Base-by-base conservation (phyloP, 2,797 vertebrate species). In the Monodelphis domestica region DNA sequence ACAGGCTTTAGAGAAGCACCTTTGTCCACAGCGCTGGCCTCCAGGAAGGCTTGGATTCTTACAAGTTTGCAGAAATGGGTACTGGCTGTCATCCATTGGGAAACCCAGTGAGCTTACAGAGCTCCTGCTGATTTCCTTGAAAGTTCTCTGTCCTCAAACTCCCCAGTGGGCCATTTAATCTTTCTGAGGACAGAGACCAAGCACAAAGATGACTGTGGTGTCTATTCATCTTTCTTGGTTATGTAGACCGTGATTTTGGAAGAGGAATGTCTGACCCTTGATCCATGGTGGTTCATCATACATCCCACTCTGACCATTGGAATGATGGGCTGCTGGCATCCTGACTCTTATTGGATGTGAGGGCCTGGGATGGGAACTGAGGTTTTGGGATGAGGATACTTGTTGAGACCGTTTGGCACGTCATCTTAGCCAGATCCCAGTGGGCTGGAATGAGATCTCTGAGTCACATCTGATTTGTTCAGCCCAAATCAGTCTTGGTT, bases 1-100 rank as follows among this genome's bases (percentile, higher is more conserved):
- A 95, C 57, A 94, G 93, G 96, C 93, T 96, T 91, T 95, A 92
- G 95, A 95, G 94, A 88, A 96, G 57, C 95, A 97, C 91, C 95
- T 96, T 97, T 97, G 97, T 97, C 96, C 89, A 93, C 91, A 94
- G 94, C 51, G 30, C 93, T 88, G 93, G 96, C 94, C 95, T 96
- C 94, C 95, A 96, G 93, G 93, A 95, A 97, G 92, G 89, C 96
- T 93, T 94, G 93, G 94, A 93, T 29, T 15, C 50, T 84, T 89
- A 24, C 21, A 53, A 55, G 91, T 89, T 91, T 63, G 92, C 54
- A 89, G 96, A 95, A 94, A 92, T 94, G 93, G 90, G 89, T 93
- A n/a, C 96, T 97, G 97, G 95, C 97, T 90, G 59, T 84, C 52
- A 52, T 97, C 97, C 97, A 96, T 6, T 94, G 95, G 93, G 55